These are phyloP conservation scores for Marmota flaviventris DNA, from an alignment of 2,113 vertebrate genomes.

Conservation along the genomic window DNA sequence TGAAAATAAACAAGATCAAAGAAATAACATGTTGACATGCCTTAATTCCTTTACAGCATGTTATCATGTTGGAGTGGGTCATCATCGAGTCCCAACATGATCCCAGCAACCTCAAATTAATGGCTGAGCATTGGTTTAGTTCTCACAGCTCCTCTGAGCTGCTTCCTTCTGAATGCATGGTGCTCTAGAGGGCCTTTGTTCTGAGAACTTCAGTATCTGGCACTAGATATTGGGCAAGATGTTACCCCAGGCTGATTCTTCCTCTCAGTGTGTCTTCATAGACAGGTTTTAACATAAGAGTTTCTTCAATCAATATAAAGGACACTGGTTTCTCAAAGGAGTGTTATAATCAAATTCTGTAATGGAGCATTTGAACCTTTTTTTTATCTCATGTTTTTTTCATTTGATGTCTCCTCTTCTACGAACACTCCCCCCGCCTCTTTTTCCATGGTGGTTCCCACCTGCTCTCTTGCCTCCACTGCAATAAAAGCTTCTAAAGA, in stretches of 20 bases:
- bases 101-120: not conserved
- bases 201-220: not conserved
- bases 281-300: not conserved
- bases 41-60: not conserved
- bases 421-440: rapidly evolving
- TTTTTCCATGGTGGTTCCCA: not conserved
- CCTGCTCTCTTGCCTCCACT: not conserved
- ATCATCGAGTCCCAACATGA: not conserved
- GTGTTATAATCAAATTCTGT: not conserved
- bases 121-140: not conserved
- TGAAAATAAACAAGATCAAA: not conserved
- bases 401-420: rapidly evolving
- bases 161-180: not conserved
- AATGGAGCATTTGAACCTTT: not conserved
- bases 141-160: not conserved
- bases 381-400: not conserved
- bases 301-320: too few relatives aligned
- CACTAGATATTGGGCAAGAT: not conserved
- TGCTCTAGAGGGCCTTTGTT: not conserved
- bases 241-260: not conserved
- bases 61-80: too few relatives aligned
- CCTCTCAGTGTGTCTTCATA: not conserved
- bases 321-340: not conserved
- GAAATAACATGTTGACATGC: not conserved
- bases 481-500: not conserved